Base-by-base conservation (phyloP, 2,888 invertebrate species). In the Notodonta ziczac region DNA sequence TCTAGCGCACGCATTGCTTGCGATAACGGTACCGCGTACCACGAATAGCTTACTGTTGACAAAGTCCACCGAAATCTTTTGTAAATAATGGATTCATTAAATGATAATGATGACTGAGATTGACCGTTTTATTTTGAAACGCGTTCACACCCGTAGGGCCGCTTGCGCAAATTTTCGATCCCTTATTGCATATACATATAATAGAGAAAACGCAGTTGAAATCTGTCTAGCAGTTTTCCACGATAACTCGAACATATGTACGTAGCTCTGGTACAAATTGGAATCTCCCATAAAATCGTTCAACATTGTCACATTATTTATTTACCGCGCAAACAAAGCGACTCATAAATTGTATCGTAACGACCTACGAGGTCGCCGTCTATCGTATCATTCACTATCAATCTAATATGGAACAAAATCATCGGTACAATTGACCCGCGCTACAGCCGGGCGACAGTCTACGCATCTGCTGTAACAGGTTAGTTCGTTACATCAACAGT, bases 31-130 rank as follows among this genome's bases (percentile, higher is more conserved):
- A 74, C 66, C 70, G 69, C 65, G 73, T 74, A 62, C 70, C 24
- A 42, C 16, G 80, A 63, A 50, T 24, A 74, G 83, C 84, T 85
- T 85, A 78, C 83, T 84, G 84, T 85, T 87, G 84, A 88, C 74
- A 78, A 86, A 87, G 83, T 91, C 93, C 93, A 92, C 93, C 92
- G 92, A 91, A 83, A 85, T 81, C 78, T 88, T 90, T 90, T 91
- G 89, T 91, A 91, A 87, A 90, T 90, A 91, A 90, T 83, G 74
- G 85, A 87, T 85, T 90, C 88, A 91, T 90, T 91, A 90, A 90
- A 88, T 78, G 79, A 86, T 85, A 87, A 90, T 89, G 87, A 92
- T 88, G 91, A 93, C 76, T 77, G 78, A 77, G 58, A 71, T 74
- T 71, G 62, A 55, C 63, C n/a, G 78, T 78, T 77, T 76, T 60